Conservation (phyloP, 1,140 invertebrate species). For the Caenorhabditis remanei region DNA sequence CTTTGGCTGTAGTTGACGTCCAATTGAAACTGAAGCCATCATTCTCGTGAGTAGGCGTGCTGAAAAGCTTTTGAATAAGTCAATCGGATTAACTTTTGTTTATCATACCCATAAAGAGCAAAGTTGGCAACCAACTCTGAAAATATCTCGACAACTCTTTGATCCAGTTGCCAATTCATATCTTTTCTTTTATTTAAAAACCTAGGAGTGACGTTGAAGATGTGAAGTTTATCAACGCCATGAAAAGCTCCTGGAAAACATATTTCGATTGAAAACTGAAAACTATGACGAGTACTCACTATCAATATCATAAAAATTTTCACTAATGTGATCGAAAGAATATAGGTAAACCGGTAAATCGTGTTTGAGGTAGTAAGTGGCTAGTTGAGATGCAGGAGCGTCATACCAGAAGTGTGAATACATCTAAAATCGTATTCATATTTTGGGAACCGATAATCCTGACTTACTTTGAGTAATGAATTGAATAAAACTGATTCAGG, state of each 20-base stretch:
- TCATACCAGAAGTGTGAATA: conserved; percentile 78
- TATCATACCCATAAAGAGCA: conserved; percentile 68
- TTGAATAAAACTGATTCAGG: conserved; percentile 69
- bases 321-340: conserved; percentile 77
- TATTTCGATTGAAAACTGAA: neutral
- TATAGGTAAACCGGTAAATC: conserved; percentile 76
- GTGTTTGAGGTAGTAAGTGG: conserved; percentile 73
- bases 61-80: conserved; percentile 57
- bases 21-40: conserved; percentile 76
- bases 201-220: conserved; percentile 76
- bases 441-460: neutral
- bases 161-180: conserved; percentile 77
- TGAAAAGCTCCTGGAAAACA: conserved; percentile 74
- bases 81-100: neutral
- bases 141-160: conserved; percentile 76
- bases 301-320: conserved; percentile 76
- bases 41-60: conserved; percentile 75
- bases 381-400: conserved; percentile 74
- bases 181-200: conserved; percentile 74
- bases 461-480: conserved; percentile 71
- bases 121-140: conserved; percentile 76
- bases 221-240: conserved; percentile 76
- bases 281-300: neutral
- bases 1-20: conserved; percentile 70
- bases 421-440: conserved; percentile 70